Conservation (phyloP, 2,113 vertebrate genomes). For the Bos javanicus region DNA sequence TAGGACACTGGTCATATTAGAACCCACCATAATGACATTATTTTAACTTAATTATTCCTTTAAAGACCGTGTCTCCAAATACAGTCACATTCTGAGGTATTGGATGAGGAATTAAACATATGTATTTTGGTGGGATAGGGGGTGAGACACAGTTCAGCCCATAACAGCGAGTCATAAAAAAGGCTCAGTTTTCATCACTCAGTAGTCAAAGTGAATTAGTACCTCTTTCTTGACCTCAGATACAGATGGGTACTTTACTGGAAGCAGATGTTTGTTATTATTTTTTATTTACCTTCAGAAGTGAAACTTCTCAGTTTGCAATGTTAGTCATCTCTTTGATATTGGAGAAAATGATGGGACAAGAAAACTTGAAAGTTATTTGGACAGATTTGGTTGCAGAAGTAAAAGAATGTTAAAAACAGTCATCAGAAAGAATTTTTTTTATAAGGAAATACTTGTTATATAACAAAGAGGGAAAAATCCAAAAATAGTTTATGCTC, state of each 20-base stretch:
- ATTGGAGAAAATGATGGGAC: conserved; percentile 1
- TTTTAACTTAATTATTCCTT: conserved; percentile 18
- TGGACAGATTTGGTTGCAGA: conserved; percentile 16
- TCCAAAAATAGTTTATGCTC: conserved; percentile 34
- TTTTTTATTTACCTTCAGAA: conserved; percentile 24
- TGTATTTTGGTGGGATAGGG: not conserved
- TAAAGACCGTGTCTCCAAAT: not conserved
- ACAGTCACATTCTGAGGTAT: not conserved
- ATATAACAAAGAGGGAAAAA: conserved; percentile 16
- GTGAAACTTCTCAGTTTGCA: not conserved
- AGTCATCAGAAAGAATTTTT: conserved; percentile 37
- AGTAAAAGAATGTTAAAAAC: conserved; percentile 36
- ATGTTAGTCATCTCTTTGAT: conserved; percentile 3
- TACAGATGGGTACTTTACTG: not conserved
- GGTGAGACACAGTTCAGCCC: not conserved
- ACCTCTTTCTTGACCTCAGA: conserved; percentile 1
- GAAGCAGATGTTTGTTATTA: not conserved
- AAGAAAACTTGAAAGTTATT: conserved; percentile 25
- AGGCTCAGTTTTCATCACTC: not conserved
- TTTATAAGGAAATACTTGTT: conserved; percentile 33
- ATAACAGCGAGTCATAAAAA: not conserved
- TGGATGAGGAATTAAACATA: not conserved
- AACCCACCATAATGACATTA: not conserved
- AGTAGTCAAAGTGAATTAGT: conserved; percentile 30
- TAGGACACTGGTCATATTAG: not conserved